phyloP scores from a whole-genome alignment of 1,140 invertebrate genomes.

The Drosophila auraria region DNA sequence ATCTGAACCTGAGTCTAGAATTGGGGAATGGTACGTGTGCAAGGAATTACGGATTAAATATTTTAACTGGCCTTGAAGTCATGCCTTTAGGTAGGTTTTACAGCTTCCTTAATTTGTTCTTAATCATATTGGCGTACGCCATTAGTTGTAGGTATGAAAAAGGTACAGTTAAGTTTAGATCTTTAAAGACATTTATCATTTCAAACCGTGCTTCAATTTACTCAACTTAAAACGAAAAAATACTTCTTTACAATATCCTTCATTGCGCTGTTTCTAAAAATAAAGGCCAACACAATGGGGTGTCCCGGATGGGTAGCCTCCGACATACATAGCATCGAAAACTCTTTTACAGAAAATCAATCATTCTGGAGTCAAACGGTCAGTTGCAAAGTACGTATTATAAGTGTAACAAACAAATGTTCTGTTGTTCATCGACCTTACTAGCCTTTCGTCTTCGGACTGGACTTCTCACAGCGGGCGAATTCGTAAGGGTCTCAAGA shows the following conservation, averaged over 20 bases:
- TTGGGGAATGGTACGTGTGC: conserved; percentile 55
- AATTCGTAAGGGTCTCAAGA: conserved; percentile 17
- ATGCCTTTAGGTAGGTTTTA: background rate
- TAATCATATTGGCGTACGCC: background rate
- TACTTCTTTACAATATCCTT: conserved; percentile 3
- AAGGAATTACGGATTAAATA: conserved; percentile 16
- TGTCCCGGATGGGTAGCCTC: conserved; percentile 12
- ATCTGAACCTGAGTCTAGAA: conserved; percentile 38
- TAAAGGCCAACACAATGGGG: conserved; percentile 33
- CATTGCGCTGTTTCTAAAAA: conserved; percentile 16
- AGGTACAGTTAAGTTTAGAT: background rate
- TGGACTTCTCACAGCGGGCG: conserved; percentile 38
- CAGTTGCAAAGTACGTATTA: conserved; percentile 46
- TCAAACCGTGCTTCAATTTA: background rate
- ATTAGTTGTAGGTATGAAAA: background rate
- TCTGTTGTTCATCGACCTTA: background rate
- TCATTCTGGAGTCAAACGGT: conserved; percentile 53
- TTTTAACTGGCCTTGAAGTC: background rate
- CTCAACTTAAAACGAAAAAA: background rate
- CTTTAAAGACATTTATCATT: background rate
- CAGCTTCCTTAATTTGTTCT: background rate
- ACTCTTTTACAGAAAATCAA: conserved; percentile 69
- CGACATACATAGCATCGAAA: conserved; percentile 23
- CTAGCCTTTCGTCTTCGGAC: background rate
- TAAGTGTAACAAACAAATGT: conserved; percentile 60